Percentiles rank a stretch among this genome's conserved stretches.
These are phyloP conservation scores for Proterorhinus semilunaris DNA, from an alignment of 2,113 vertebrate genomes.

Conservation along the genomic window DNA sequence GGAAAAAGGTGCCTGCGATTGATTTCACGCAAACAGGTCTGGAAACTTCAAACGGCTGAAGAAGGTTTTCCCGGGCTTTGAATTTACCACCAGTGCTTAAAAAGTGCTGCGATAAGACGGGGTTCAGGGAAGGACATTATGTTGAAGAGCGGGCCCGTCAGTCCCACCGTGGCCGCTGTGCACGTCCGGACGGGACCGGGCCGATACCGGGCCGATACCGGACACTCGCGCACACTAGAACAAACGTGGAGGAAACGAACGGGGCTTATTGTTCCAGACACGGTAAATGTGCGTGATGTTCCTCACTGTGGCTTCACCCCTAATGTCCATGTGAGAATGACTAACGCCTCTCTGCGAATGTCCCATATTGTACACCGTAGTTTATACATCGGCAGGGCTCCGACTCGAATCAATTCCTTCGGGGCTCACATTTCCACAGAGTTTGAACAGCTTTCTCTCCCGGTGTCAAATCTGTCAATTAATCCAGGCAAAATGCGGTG, in stretches of 20 bases:
- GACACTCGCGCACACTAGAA: background rate
- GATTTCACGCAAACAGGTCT: conserved; percentile 73
- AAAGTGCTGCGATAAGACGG: conserved; percentile 42
- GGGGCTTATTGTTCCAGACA: no score
- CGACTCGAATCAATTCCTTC: no score
- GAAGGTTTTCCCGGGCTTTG: conserved; percentile 62
- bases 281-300: no score
- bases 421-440: no score
- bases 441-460: conserved; percentile 34
- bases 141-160: conserved; percentile 21
- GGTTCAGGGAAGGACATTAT: conserved; percentile 55
- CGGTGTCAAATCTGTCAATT: conserved; percentile 57
- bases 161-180: conserved; percentile 16
- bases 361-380: no score
- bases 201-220: no score
- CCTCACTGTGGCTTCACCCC: no score
- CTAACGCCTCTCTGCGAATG: no score
- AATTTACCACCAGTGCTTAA: conserved; percentile 56
- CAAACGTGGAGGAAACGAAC: background rate
- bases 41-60: conserved; percentile 70
- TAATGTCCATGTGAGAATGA: no score
- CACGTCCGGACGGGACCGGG: conserved; percentile 8
- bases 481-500: conserved; percentile 47
- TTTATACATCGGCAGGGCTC: no score
- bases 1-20: conserved; percentile 57